A percentile compares a stretch with the other conserved stretches of the same genome.
phyloP scores from a whole-genome alignment of 2,113 vertebrate species.

The Anoura caudifer region DNA sequence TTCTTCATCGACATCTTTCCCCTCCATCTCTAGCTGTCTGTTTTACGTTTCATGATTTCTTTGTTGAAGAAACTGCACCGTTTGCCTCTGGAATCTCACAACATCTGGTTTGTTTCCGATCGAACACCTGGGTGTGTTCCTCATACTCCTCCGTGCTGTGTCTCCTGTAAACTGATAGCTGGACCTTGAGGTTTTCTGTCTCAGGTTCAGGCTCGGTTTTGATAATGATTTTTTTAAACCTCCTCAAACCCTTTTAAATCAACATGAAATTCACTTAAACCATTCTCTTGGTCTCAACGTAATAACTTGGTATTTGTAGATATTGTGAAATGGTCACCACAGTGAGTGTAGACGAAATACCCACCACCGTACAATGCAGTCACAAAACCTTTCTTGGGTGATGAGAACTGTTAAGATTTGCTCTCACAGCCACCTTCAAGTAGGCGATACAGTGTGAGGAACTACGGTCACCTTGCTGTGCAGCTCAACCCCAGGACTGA shows the following conservation, averaged over 20 bases:
- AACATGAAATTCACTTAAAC: background rate
- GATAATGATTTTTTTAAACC: background rate
- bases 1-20: background rate
- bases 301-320: background rate
- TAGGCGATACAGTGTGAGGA: background rate
- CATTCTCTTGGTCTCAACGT: background rate
- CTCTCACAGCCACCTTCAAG: background rate
- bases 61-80: background rate
- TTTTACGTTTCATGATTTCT: background rate
- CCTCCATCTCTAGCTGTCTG: background rate
- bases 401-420: background rate
- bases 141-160: background rate
- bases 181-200: background rate
- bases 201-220: background rate
- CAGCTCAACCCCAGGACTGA: too few relatives aligned
- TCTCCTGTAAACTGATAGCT: background rate
- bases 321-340: background rate
- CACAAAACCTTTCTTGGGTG: background rate
- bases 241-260: background rate
- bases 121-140: too few relatives aligned
- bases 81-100: background rate
- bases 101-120: background rate
- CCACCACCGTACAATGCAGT: background rate
- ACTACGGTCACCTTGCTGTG: too few relatives aligned
- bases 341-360: background rate